Percentiles rank a stretch among this genome's conserved stretches.
phyloP scores from a whole-genome alignment of 2,888 invertebrate genomes.

The Anoncus sp. region DNA sequence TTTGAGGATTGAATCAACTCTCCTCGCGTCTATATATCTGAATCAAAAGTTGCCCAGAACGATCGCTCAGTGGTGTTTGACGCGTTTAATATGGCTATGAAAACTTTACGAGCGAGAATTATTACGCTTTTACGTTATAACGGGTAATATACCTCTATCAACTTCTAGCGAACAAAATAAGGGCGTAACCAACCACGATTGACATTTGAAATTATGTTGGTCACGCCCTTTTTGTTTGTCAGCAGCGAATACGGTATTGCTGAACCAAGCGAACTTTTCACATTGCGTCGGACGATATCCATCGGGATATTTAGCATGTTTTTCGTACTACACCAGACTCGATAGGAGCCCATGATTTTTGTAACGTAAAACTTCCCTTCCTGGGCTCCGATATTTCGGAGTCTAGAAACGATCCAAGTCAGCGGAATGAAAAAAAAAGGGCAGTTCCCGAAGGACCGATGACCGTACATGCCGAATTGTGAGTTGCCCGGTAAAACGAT shows the following conservation, averaged over 20 bases:
- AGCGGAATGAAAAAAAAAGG: slow-evolving; percentile 18
- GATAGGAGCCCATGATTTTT: slow-evolving; percentile 51
- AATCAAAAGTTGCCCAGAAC: neutral
- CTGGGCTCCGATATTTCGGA: neutral
- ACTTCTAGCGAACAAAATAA: neutral
- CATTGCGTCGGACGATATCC: slow-evolving; percentile 15
- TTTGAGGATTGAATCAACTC: neutral
- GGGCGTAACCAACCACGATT: neutral
- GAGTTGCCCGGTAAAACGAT: slow-evolving; percentile 52
- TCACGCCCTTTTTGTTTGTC: neutral
- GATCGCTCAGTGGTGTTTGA: neutral
- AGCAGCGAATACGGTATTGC: neutral
- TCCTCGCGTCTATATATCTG: no score
- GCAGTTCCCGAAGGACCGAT: slow-evolving; percentile 22
- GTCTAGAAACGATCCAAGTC: slow-evolving; percentile 16
- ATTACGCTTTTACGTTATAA: slow-evolving; percentile 6
- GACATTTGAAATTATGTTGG: neutral
- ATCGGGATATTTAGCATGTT: slow-evolving; percentile 17
- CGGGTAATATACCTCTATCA: neutral
- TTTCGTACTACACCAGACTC: slow-evolving; percentile 38
- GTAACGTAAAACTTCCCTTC: slow-evolving; percentile 51
- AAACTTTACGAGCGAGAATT: slow-evolving; percentile 6
- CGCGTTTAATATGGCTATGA: neutral
- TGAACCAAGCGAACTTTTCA: slow-evolving; percentile 8
- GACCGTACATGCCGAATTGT: no score